These are phyloP conservation scores for Lepidotrigona ventralis DNA, from an alignment of 1,140 invertebrate genomes.

Conservation along the genomic window DNA sequence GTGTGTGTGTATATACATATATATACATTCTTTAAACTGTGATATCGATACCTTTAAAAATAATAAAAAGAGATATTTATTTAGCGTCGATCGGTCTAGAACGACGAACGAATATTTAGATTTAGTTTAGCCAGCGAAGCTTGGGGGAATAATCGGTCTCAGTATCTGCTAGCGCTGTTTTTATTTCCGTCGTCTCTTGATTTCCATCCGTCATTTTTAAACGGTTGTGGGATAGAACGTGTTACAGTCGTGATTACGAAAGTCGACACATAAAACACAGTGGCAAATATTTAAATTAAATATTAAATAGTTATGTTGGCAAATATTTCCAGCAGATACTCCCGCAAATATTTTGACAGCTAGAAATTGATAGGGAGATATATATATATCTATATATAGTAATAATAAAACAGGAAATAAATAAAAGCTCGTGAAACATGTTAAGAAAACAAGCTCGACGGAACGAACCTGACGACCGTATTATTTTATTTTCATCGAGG, in stretches of 20 bases:
- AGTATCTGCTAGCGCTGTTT: not conserved
- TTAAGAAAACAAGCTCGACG: not conserved
- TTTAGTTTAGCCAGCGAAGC: not conserved
- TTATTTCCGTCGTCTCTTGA: no score
- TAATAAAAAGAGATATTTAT: slow-evolving; percentile 20
- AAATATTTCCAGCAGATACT: slow-evolving; percentile 14
- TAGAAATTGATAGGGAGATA: not conserved
- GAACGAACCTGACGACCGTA: not conserved
- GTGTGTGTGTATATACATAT: not conserved
- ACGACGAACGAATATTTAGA: slow-evolving; percentile 13
- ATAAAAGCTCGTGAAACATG: slow-evolving; percentile 6
- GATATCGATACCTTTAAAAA: slow-evolving; percentile 21
- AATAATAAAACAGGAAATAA: not conserved
- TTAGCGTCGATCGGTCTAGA: not conserved
- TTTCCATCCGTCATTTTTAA: not conserved
- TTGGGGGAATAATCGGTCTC: not conserved
- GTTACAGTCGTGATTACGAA: slow-evolving; percentile 5
- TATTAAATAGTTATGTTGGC: slow-evolving; percentile 3
- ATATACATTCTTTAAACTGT: slow-evolving; percentile 25
- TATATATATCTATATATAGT: not conserved
- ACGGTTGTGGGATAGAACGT: not conserved
- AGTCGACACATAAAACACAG: not conserved
- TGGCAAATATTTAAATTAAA: no score
- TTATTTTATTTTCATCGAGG: not conserved
- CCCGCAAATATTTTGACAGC: slow-evolving; percentile 12